Evolutionary conservation across 1,140 invertebrate genomes (phyloP), one percentile per base, ranked within the genome.

Genomic region (Atta texana): DNA sequence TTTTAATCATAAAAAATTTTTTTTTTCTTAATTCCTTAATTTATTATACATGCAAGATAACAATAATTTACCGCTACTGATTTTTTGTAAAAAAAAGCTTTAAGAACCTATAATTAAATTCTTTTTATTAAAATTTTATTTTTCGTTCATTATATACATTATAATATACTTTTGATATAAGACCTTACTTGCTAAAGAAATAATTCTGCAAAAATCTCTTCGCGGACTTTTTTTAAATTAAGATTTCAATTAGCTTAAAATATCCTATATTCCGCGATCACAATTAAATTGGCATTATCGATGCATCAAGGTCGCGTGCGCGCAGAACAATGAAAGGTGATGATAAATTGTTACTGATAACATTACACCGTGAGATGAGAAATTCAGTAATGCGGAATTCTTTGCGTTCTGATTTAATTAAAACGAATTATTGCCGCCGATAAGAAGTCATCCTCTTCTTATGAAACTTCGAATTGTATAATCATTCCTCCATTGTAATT

Each of bases 201-300:
- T 61, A 8, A 72, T 72, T 57, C 12, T 49, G 3, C 55, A 34
- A 21, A 61, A 28, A 59, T 31, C 12, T 16, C 4, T 14, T 18
- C n/a, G 24, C n/a, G 10, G 21, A n/a, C 49, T 69, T 57, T 18
- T 24, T 61, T 49, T n/a, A 49, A 44, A 39, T 51, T n/a, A 21
- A 61, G 69, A 59, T 21, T 61, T 84, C 55, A 63, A 75, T 84
- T 63, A 75, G 39, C 7, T 24, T 39, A 18, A 63, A 34, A 7
- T 49, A 75, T 84, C 39, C 69, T 63, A 63, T 61, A 84, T 61
- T 84, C 55, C 55, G 69, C 7, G 69, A 63, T 71, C 39, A 63
- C 44, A 84, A 75, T 75, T 84, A 75, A 74, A 84, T 84, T 84
- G 69, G 14, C 16, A 75, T 74, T 75, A 84, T 63, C 55, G 80